Conservation (phyloP, 35 echinoderm and acorn worm species). For the Anneissia japonica region DNA sequence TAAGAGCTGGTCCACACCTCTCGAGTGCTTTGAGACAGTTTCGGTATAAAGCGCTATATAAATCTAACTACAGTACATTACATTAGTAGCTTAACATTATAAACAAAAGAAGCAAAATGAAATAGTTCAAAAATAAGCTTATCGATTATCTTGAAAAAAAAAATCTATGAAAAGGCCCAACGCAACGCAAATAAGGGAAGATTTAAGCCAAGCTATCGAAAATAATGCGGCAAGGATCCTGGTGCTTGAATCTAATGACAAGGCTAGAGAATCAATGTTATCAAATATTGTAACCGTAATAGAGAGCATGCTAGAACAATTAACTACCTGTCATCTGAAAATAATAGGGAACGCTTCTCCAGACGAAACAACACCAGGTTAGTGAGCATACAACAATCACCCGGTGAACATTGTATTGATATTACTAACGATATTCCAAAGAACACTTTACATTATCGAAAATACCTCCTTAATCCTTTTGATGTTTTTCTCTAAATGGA, state of each 20-base stretch:
- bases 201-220: background rate
- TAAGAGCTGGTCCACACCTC: too few species aligned
- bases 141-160: too few species aligned
- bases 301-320: background rate
- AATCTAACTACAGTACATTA: too few species aligned
- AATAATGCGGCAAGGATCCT: background rate
- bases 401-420: background rate
- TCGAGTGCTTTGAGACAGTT: too few species aligned
- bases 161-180: too few species aligned
- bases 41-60: too few species aligned
- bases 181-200: background rate
- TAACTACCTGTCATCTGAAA: background rate
- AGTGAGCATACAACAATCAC: background rate
- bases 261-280: background rate
- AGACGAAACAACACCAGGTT: background rate
- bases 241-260: background rate
- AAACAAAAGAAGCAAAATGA: too few species aligned
- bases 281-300: background rate
- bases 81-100: too few species aligned
- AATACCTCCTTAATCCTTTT: background rate
- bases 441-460: background rate
- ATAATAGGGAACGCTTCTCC: background rate
- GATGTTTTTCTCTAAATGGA: background rate
- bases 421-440: background rate
- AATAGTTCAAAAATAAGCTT: too few species aligned